Conservation (phyloP, 2,113 vertebrate species). For the Cygnus buccinator region DNA sequence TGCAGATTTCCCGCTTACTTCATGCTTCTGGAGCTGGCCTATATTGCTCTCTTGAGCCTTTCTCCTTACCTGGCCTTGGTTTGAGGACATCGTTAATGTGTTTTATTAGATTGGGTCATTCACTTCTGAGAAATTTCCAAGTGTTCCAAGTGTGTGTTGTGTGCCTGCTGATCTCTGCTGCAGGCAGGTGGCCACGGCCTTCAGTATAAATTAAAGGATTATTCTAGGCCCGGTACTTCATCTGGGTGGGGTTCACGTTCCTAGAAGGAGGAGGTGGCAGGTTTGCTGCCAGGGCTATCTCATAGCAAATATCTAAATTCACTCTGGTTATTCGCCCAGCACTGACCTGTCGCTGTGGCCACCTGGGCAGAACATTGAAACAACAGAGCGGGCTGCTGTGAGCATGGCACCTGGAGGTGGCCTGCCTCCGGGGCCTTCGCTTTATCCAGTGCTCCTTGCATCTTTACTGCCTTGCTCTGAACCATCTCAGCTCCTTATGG, state of each 20-base stretch:
- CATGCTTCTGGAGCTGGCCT: not conserved
- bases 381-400: not conserved
- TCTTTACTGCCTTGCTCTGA: not conserved
- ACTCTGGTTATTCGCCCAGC: not conserved
- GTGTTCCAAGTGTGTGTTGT: not conserved
- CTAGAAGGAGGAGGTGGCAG: not conserved
- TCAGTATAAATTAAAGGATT: not conserved
- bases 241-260: not conserved
- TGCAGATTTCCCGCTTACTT: slow-evolving; percentile 12
- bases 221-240: not conserved
- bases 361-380: not conserved
- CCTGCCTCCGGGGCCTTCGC: not conserved
- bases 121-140: not conserved
- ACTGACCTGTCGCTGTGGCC: not conserved
- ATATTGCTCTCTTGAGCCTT: not conserved
- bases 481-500: fast-evolving
- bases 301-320: not conserved
- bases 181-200: not conserved
- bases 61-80: not conserved
- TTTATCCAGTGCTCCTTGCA: fast-evolving
- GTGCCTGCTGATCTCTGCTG: not conserved
- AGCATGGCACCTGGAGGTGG: not conserved
- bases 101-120: not conserved
- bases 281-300: not conserved
- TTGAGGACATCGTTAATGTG: not conserved